These are phyloP conservation scores for Hafferia zeledoni DNA, from an alignment of 2,797 vertebrate genomes.

Conservation along the genomic window DNA sequence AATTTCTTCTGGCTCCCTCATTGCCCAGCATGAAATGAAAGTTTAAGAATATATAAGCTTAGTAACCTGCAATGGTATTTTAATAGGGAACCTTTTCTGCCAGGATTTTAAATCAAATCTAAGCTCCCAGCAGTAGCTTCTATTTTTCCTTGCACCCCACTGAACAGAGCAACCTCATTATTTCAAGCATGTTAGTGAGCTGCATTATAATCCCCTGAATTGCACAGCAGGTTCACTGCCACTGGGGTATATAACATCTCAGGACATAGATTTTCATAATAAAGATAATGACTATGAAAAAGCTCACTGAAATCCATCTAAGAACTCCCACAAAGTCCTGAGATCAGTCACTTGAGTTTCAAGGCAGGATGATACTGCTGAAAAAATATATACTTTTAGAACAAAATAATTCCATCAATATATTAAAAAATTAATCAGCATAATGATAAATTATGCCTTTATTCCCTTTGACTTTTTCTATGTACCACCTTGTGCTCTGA, in stretches of 20 bases:
- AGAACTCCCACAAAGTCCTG: not conserved
- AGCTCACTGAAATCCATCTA: conserved; percentile 18
- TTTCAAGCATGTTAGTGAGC: conserved; percentile 7
- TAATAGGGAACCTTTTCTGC: conserved; percentile 14
- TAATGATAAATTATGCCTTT: not conserved
- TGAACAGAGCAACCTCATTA: conserved; percentile 54
- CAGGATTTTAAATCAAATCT: conserved; percentile 41
- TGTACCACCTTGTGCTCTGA: not conserved
- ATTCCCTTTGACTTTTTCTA: not conserved
- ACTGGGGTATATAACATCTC: not conserved
- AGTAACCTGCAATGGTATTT: conserved; percentile 3
- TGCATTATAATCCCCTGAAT: conserved; percentile 32
- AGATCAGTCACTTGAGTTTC: not conserved
- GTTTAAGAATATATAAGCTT: not conserved
- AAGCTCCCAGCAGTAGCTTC: conserved; percentile 35
- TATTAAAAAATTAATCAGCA: not conserved
- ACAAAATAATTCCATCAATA: not conserved
- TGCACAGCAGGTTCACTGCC: conserved; percentile 35
- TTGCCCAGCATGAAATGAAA: not conserved
- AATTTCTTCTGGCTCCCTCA: not conserved
- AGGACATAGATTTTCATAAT: conserved; percentile 38
- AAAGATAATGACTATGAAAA: conserved; percentile 10
- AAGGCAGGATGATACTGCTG: not conserved
- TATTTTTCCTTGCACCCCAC: conserved; percentile 29
- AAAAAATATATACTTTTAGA: not conserved